Conservation (phyloP, 64 coral and sea anemone genomes). For the Dendrophyllia cribrosa region DNA sequence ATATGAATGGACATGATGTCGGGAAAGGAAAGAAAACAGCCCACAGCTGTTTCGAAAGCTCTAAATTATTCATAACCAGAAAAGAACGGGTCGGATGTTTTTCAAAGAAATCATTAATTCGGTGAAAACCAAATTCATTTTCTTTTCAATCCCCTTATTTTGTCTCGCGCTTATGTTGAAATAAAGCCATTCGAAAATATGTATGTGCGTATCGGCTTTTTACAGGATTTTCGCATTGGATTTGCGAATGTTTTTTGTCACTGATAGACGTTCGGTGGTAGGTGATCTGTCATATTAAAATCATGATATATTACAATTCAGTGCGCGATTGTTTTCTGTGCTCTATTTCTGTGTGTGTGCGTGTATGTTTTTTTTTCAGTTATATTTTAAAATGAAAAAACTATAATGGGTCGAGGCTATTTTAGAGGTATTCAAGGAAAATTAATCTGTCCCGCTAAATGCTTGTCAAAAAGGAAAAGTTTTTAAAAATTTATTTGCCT, state of each 20-base stretch:
- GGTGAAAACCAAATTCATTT: constrained; percentile 35
- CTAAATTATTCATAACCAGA: constrained; percentile 32
- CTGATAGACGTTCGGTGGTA: not conserved
- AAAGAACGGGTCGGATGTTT: constrained; percentile 10
- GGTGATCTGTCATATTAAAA: not conserved
- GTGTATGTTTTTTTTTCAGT: not conserved
- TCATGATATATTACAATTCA: constrained; percentile 5
- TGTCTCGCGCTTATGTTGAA: not conserved
- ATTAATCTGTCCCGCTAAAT: not conserved
- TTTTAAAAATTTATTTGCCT: not conserved
- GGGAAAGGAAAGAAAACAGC: constrained; percentile 32
- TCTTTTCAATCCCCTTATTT: constrained; percentile 28
- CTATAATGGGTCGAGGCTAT: not conserved
- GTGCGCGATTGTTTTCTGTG: no score
- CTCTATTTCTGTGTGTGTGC: not conserved
- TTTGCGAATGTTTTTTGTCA: not conserved
- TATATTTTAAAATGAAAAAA: not conserved
- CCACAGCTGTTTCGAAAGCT: constrained; percentile 17
- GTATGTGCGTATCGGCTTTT: not conserved
- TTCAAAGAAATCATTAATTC: constrained; percentile 52
- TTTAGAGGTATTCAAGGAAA: not conserved
- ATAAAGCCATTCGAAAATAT: constrained; percentile 32
- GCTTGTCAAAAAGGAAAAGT: not conserved
- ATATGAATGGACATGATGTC: constrained; percentile 12
- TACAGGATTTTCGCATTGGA: not conserved